Evolutionary conservation across 1,140 invertebrate species (phyloP), one percentile per base, ranked within the genome.

Genomic region (Heterodera schachtii): DNA sequence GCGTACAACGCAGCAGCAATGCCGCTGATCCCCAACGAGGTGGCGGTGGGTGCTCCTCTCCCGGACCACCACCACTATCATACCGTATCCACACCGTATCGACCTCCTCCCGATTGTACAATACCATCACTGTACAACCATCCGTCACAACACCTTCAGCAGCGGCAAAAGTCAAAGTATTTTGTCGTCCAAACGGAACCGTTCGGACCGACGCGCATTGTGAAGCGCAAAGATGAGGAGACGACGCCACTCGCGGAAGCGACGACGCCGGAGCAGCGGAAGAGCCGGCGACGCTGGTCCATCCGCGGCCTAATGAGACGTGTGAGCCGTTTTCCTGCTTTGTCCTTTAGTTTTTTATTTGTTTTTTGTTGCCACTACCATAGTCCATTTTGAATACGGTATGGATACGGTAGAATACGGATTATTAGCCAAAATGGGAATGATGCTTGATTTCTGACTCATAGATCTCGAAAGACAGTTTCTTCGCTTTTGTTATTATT

Each of bases 11-110:
- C 52, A 21, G 64, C 77, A 11, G 47, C 69, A 46, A 47, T 66
- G 66, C 66, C 77, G 47, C 44, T 70, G 47, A 64, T 47, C 21
- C 43, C 66, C 66, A 78, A 78, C 21, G 77, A 78, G 47, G 66
- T 78, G 64, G 57, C 46, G 49, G 77, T 21, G 64, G 31, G 31
- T 52, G 49, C 49, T 47, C 52, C 41, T 31, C 70, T 64, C 43
- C 47, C 52, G 19, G 75, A n/a, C 75, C 66, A 43, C 66, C 41
- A 16, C 75, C 75, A 64, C 66, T 64, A 76, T 16, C 44, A 44
- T 52, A 75, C 52, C 7, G 16, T 64, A 64, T 64, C 57, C 57
- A 64, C 57, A 64, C 57, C 57, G 57, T 64, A 64, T 64, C 57
- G 57, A 19, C 16, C 57, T 64, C 57, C 57, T 64, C 16, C 57